Conservation (phyloP, 1,140 invertebrate genomes). For the Calosoma granatense region DNA sequence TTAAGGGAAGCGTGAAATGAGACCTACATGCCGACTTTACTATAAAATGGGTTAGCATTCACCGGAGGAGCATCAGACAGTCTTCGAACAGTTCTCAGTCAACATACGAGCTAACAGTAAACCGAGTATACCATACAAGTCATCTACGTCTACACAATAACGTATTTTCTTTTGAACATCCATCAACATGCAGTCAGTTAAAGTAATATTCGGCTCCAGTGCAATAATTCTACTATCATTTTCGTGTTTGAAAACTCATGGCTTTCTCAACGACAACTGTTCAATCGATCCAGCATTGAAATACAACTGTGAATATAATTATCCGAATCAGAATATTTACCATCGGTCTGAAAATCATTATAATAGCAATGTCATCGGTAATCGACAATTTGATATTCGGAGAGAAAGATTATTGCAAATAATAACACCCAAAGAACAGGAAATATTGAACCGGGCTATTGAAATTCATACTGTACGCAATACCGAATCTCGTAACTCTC, state of each 20-base stretch:
- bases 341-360: not conserved
- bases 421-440: not conserved
- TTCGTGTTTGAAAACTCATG: not conserved
- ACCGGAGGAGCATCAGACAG: not conserved
- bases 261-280: not conserved
- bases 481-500: not conserved
- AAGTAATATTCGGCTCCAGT: not conserved
- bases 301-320: not conserved
- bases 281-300: not conserved
- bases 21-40: not conserved
- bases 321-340: not conserved
- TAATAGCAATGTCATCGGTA: not conserved
- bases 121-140: conserved; percentile 3
- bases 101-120: not conserved
- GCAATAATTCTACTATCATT: not conserved
- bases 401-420: not conserved
- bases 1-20: conserved; percentile 5
- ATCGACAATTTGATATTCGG: not conserved
- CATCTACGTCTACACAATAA: not conserved
- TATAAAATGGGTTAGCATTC: not conserved
- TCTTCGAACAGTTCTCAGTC: not conserved
- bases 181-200: conserved; percentile 1
- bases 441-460: not conserved
- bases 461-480: not conserved
- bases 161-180: not conserved